phyloP scores from a whole-genome alignment of 1,140 invertebrate species.

The Leptonema lineaticorne region DNA sequence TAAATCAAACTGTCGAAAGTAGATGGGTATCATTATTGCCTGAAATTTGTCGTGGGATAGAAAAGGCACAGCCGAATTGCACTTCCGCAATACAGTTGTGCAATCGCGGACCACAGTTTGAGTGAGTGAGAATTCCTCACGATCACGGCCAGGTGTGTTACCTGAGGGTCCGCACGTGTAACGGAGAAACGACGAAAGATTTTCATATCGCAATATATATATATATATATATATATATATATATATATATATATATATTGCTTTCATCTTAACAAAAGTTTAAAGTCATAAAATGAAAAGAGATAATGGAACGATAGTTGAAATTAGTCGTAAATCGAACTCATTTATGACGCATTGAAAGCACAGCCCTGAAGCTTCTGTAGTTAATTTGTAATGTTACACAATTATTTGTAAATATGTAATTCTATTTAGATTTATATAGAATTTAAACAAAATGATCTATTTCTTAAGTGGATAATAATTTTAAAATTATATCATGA shows the following conservation, averaged over 20 bases:
- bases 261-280: not conserved
- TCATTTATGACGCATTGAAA: not conserved
- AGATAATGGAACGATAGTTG: not conserved
- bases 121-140: not conserved
- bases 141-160: constrained; percentile 19
- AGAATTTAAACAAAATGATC: too few species aligned
- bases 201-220: not conserved
- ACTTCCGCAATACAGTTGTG: constrained; percentile 5
- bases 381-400: too few species aligned
- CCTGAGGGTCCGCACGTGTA: constrained; percentile 1
- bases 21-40: not conserved
- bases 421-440: too few species aligned
- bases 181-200: not conserved
- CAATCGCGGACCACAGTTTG: not conserved
- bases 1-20: too few species aligned
- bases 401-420: too few species aligned
- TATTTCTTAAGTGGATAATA: too few species aligned
- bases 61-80: constrained; percentile 7
- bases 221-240: not conserved
- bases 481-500: too few species aligned
- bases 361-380: too few species aligned
- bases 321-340: not conserved
- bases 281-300: not conserved
- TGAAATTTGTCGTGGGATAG: constrained; percentile 18
- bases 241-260: not conserved